Evolutionary conservation across 2,797 vertebrate genomes (phyloP).

Genomic region (Urocyon cinereoargenteus): DNA sequence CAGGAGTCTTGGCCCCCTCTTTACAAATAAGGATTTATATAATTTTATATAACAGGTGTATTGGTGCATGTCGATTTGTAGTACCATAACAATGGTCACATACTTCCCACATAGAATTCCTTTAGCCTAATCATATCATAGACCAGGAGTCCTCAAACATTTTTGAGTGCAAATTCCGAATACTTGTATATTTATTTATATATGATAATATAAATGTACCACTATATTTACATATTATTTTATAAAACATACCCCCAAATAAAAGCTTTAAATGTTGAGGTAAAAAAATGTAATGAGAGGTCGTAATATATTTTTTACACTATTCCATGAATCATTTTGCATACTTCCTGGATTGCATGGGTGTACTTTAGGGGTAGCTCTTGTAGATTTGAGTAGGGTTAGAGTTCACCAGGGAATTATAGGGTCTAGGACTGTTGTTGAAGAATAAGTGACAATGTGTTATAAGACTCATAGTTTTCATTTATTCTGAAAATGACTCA

Average conservation of each 20-base stretch:
- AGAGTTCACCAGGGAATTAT: background rate
- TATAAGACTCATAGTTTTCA: background rate
- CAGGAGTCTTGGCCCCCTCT: background rate
- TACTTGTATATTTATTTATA: background rate
- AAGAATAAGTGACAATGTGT: background rate
- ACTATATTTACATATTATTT: background rate
- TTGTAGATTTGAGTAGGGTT: background rate
- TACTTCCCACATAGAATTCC: background rate
- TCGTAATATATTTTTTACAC: background rate
- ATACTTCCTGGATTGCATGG: background rate
- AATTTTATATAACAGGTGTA: background rate
- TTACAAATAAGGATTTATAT: background rate
- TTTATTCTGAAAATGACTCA: constrained; percentile 26
- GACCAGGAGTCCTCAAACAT: background rate
- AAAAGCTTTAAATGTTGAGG: background rate
- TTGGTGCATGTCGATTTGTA: background rate
- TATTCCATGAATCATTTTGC: background rate
- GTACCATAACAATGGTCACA: background rate
- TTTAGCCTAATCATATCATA: background rate
- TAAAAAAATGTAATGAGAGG: background rate
- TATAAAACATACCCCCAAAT: background rate
- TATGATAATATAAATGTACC: background rate
- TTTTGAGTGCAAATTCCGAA: background rate
- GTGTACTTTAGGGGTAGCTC: background rate
- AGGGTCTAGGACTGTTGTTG: background rate